Base-by-base conservation (phyloP, 2,113 vertebrate species). In the Gorsachius goisagi region DNA sequence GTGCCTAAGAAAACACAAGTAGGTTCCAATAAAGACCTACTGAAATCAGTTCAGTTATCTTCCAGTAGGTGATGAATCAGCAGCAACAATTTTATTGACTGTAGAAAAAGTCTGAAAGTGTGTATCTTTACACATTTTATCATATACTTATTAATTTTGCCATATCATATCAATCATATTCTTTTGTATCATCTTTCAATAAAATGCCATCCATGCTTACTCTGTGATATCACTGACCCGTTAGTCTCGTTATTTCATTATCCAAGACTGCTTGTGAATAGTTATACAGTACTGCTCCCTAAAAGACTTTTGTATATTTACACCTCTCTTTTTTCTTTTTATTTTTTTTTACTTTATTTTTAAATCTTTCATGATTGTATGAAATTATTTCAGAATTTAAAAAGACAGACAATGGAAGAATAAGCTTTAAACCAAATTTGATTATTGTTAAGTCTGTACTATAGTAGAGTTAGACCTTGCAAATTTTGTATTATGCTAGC, bases 141-240 rank as follows among this genome's bases (percentile, higher is more conserved):
- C 4, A 28, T 6, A 10, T 37, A 8, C 12, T 84, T 69, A 62
- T 21, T 76, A 53, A 37, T 56, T 91, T 90, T 83, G 21, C 33
- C 4, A 3, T 41, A 44, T 52, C 53, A 6, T 39, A 89, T 41
- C 15, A 41, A 45, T 49, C 7, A 4, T 24, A 2, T 44, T 75
- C 19, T 64, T 85, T 73, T 58, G 33, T 26, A 11, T 72, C 9
- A 23, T 67, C 9, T 92, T 76, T 52, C n/a, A 74, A 12, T 74
- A 59, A 76, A 58, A 86, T 58, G 12, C 35, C 26, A 14, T 39
- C 35, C 26, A 14, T 39, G 32, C 44, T 53, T 83, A 35, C 10
- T 76, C 14, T 49, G 14, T 1, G 5, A 1, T 81, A 55, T 45
- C 45, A 45, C 39, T 41, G 73, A 56, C 28, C n/a, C 0, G 0